Percentiles rank a stretch among this genome's conserved stretches.
Conservation (phyloP, 2,113 vertebrate species). For the Phylloscopus trochiloides region DNA sequence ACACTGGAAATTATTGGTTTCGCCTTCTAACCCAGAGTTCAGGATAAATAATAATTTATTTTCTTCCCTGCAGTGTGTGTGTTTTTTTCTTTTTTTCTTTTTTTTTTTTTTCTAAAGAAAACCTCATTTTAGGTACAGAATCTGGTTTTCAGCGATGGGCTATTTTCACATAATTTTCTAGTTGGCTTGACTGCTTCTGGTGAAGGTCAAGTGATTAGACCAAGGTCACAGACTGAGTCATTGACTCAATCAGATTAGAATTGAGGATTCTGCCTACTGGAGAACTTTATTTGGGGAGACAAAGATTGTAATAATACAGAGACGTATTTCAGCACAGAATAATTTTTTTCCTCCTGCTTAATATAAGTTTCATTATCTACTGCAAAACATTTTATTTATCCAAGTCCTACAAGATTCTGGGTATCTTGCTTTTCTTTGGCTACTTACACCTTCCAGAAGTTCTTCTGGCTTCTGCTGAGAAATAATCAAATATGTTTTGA, state of each 20-base stretch:
- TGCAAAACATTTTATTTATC: not conserved
- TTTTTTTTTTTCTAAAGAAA: not conserved
- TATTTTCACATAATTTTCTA: slow-evolving; percentile 44
- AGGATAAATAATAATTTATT: slow-evolving; percentile 17
- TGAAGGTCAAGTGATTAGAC: slow-evolving; percentile 56
- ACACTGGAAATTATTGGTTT: not conserved
- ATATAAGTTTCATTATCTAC: not conserved
- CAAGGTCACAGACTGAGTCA: slow-evolving; percentile 17
- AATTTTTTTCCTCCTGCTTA: not conserved
- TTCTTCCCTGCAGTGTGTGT: not conserved
- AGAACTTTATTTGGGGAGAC: not conserved
- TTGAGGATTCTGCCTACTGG: not conserved
- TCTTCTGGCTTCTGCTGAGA: not conserved
- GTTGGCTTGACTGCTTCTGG: not conserved
- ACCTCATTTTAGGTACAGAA: not conserved
- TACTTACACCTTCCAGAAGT: not conserved
- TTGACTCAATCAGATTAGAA: slow-evolving; percentile 34
- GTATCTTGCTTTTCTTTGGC: not conserved
- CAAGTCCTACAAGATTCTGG: not conserved
- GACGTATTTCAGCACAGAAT: slow-evolving; percentile 16
- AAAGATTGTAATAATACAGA: slow-evolving; percentile 17
- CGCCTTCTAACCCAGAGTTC: not conserved
- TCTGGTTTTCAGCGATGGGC: not conserved
- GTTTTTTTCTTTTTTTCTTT: not conserved
- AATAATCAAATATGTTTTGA: not conserved